Evolutionary conservation across 1,140 invertebrate species (phyloP), one percentile per base, ranked within the genome.

Genomic region (Drosophila azteca): DNA sequence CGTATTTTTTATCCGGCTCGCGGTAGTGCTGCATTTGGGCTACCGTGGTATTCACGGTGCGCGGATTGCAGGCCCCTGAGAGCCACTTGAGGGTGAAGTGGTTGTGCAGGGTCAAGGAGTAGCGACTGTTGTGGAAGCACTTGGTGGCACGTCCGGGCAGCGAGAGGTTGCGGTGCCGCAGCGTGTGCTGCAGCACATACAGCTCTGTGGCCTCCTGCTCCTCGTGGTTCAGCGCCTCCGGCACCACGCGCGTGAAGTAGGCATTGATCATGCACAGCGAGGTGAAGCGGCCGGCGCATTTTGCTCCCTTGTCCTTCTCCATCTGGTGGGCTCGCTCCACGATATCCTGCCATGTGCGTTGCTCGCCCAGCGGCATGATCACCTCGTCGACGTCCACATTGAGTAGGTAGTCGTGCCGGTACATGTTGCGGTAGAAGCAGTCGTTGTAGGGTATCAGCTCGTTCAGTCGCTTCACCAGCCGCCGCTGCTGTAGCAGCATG

Each of bases 381-480:
- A 97, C 93, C 90, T 97, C 96, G 83, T 97, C 96, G 13, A 95
- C 94, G 63, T 97, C 96, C 13, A 96, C 81, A 0, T 97, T 91
- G 0, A 95, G 94, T 6, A 97, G 93, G 87, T 96, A 96, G 54
- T 96, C 93, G 77, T 96, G 96, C n/a, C 93, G 93, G 79, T 96
- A 95, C 88, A 96, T 93, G 71, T 96, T 95, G 55, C 95, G 93
- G 91, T 97, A 97, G 2, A 97, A 92, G 81, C 96, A 97, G 77
- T 97, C 96, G 78, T 97, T 97, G 90, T 97, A 97, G 0, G 96
- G 95, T 78, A 97, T 96, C 22, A 97, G 92, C 77, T 97, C 96
- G 82, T 97, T 96, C 52, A 96, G 94, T 2, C 96, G 90, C 51
- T 90, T 90, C 6, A 74, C 53, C 44, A 77, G 20, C 1, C 44